Base-by-base conservation (phyloP, 2,888 invertebrate species). In the Oconnorella tubifera region DNA sequence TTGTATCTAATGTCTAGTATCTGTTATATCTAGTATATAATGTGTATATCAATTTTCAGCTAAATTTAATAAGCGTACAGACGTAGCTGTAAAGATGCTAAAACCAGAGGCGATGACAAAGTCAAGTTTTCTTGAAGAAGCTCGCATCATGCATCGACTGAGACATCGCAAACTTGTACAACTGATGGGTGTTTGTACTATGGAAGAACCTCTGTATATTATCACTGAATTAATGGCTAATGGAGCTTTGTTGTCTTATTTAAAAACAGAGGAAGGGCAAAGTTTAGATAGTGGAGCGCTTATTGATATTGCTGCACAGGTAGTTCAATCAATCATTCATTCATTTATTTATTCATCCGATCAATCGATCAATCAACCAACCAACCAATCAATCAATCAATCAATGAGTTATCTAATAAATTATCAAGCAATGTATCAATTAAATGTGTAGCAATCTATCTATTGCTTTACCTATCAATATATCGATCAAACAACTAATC, bases 11-110 rank as follows among this genome's bases (percentile, higher is more conserved):
- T n/a, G n/a, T n/a, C n/a, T n/a, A n/a, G n/a, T n/a, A n/a, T n/a
- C n/a, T n/a, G n/a, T n/a, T n/a, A n/a, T n/a, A n/a, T n/a, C n/a
- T n/a, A n/a, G n/a, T n/a, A n/a, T n/a, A n/a, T n/a, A n/a, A n/a
- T n/a, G n/a, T n/a, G n/a, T n/a, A n/a, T n/a, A n/a, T n/a, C n/a
- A n/a, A n/a, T n/a, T 58, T n/a, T 23, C 73, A 84, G 86, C 86
- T 25, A 94, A 93, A 81, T 98, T 97, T 94, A 77, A 93, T 75
- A 92, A 93, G 80, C 90, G 89, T 78, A 94, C 91, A 70, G 97
- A 98, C 85, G 98, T 99, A 62, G 99, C 99, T 51, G 94, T 99
- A 25, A 99, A 99, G 84, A 98, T 95, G 0, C 83, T 99, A 56
- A 88, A 96, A 75, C 91, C 92, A 76, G 98, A 97, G 68, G 93